Base-by-base conservation (phyloP, 2,113 vertebrate genomes). In the Columba livia region DNA sequence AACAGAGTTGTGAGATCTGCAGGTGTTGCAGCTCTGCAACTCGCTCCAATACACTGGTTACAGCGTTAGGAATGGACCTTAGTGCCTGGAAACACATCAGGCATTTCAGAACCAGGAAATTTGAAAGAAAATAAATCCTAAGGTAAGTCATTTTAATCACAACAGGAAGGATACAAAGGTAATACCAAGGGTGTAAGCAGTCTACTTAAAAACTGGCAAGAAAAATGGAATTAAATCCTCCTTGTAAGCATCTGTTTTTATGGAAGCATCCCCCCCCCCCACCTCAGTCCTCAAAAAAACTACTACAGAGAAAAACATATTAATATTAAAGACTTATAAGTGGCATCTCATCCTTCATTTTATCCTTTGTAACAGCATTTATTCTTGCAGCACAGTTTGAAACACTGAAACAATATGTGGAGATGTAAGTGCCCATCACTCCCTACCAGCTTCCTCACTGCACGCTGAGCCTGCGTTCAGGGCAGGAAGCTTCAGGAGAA, bases 51-150 rank as follows among this genome's bases (percentile, higher is more conserved):
- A 12, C 1, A 0, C 32, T 42, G 28, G 16, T 57, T 14, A 17
- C 12, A 42, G 28, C 51, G 51, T 42, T 5, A 12, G 51, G 25
- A 58, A 54, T 2, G 4, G 0, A 1, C 2, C 16, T 17, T 3
- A 47, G 16, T 1, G 23, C 47, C 70, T 62, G 32, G 8, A 48
- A 51, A 50, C n/a, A 32, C 15, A 4, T 12, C 0, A 29, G 28
- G 32, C 9, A 60, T 28, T 36, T 34, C 71, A 28, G 42, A 73
- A 57, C 5, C 9, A 9, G 36, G 29, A 4, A 7, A 12, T 47
- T 1, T 7, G 88, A 64, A 24, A 64, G 36, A 10, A 64, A 93
- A 78, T 28, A 69, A 79, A 56, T 5, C 51, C 77, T 34, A 32
- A 31, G 18, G 51, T 2, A 54, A 88, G 42, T 21, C 7, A n/a